phyloP scores from a whole-genome alignment of 2,888 invertebrate species.

The Anoplius nigerrimus region DNA sequence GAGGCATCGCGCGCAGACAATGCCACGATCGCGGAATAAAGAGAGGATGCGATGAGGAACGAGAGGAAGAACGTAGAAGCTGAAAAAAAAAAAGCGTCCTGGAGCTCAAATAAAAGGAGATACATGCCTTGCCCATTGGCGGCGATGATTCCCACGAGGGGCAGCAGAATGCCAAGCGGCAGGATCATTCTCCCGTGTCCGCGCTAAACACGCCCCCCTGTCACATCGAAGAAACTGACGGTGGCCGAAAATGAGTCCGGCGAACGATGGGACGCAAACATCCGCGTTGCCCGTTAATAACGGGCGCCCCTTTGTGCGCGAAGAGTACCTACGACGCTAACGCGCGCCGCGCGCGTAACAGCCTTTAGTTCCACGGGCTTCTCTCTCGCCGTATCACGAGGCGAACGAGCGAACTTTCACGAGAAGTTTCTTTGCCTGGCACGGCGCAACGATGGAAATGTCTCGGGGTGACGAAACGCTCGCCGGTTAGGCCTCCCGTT shows the following conservation, averaged over 20 bases:
- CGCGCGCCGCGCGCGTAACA: constrained; percentile 35
- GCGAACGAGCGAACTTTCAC: constrained; percentile 45
- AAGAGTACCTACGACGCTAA: constrained; percentile 44
- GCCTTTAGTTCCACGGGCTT: too few species aligned
- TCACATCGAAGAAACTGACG: not conserved
- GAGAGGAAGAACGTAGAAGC: too few species aligned
- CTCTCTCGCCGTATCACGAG: too few species aligned
- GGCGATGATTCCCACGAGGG: constrained; percentile 63
- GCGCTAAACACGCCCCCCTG: not conserved
- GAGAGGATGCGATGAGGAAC: not conserved
- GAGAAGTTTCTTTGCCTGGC: constrained; percentile 41
- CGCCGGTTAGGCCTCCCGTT: not conserved
- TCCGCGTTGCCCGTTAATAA: constrained; percentile 24
- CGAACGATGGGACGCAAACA: constrained; percentile 20
- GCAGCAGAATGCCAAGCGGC: constrained; percentile 61
- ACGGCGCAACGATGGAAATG: constrained; percentile 18
- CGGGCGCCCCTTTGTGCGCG: constrained; percentile 6
- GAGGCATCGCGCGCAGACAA: not conserved
- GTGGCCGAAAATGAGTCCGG: too few species aligned
- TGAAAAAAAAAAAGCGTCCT: not conserved
- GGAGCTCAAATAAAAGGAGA: too few species aligned
- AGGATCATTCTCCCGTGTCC: constrained; percentile 56
- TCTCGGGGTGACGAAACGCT: constrained; percentile 13
- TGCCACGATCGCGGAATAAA: not conserved
- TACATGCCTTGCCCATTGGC: constrained; percentile 63